Evolutionary conservation across 30 jellyfish, hydroid and myxozoan species (phyloP), one percentile per base, ranked within the genome.

Genomic region (Rhopilema esculentum): DNA sequence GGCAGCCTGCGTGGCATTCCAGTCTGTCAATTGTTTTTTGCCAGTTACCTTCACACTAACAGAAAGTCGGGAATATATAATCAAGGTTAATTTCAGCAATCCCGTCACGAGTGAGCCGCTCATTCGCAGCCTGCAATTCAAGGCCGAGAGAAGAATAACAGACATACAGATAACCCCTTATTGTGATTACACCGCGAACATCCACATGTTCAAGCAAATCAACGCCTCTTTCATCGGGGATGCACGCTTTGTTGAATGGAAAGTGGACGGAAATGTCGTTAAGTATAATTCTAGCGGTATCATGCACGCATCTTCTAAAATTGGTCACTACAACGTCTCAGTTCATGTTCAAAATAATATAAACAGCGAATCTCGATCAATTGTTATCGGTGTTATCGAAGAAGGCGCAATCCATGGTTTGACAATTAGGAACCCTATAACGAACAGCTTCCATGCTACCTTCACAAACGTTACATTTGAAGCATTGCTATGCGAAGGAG

Each of bases 321-420:
- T 69, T 29, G 83, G 83, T 25, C 57, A 29, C 4, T 57, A 61
- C 32, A 85, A 63, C 12, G 27, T 85, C 1, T 26, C 82, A 27
- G 94, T 75, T 2, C 27, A 1, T 17, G 88, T 51, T 40, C 32
- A 19, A 1, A 86, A 86, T 63, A n/a, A 76, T 70, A 4, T 86
- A 20, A 86, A 77, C 71, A 64, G 29, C 16, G 19, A 27, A 15
- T 8, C 66, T 0, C 16, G 4, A 19, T 1, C 27, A 4, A 66
- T 21, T 19, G 8, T 9, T 16, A 27, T 85, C 19, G 49, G 72
- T 62, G 94, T 85, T 40, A n/a, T 57, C n/a, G 65, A 63, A 19
- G 31, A 53, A 21, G 94, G 94, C 16, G 75, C 94, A 1, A 30
- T 85, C 15, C 94, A 85, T 49, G 94, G 94, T 29, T 84, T 85